Evolutionary conservation across 2,888 invertebrate genomes (phyloP), one percentile per base, ranked within the genome.

Genomic region (Spisula solida): DNA sequence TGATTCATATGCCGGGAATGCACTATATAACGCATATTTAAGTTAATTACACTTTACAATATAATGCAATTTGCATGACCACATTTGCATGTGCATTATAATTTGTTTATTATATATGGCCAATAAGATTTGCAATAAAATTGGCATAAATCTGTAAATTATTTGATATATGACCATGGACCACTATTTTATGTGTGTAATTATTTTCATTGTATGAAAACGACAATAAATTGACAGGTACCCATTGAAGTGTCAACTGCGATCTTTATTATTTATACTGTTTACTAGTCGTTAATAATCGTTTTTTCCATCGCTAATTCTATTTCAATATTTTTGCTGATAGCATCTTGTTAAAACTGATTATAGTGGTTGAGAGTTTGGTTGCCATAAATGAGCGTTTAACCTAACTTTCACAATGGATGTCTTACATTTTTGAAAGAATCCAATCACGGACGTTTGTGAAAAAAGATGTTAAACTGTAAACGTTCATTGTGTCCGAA

Each of bases 101-200:
- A 66, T 66, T n/a, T 4, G 66, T 81, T 80, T 60, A 47, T 66
- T 66, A 70, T 79, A 66, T 60, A 88, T 79, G 66, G 83, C 80
- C 83, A 89, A 86, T 86, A 70, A 86, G 56, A 66, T 75, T n/a
- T 48, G 81, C 34, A 86, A 79, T 83, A 83, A 86, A 89, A 86
- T 41, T 29, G 51, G 18, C 51, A 79, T 86, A 47, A 88, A 80
- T 47, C 29, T 55, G 41, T 29, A 25, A 66, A 25, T n/a, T 66
- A 1, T n/a, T 5, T 80, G 82, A 86, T 80, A 82, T 55, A 81
- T 60, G 18, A 25, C 78, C 1, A 70, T 51, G 34, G 78, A 85
- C 85, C 48, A 75, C 31, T 34, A n/a, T 51, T 81, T 47, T 75
- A 81, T 82, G 81, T 34, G 75, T 85, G 88, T 82, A 86, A 86